Conservation (phyloP, 2,113 vertebrate species). For the Bubo blakistoni region DNA sequence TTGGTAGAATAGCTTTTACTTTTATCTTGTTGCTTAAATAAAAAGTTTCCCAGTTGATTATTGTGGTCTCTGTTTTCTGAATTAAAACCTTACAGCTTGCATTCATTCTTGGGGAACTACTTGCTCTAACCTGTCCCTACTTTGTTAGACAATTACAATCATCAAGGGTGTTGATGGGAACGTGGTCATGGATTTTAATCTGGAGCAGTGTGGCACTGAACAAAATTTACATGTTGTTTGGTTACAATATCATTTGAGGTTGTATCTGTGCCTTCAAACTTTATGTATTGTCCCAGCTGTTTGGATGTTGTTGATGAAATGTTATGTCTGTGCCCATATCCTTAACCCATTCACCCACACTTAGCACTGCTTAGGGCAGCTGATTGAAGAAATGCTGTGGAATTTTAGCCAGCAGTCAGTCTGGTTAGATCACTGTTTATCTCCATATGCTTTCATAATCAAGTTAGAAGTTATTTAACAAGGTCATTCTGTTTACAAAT, state of each 20-base stretch:
- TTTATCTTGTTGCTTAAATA: constrained; percentile 16
- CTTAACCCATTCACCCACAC: not conserved
- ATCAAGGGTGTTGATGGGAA: not conserved
- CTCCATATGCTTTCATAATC: not conserved
- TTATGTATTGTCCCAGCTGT: not conserved
- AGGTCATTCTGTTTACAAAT: not conserved
- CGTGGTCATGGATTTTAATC: not conserved
- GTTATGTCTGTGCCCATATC: not conserved
- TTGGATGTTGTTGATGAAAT: not conserved
- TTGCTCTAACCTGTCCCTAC: not conserved
- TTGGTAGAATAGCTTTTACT: not conserved
- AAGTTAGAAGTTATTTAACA: not conserved
- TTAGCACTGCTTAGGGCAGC: not conserved
- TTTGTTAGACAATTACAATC: not conserved
- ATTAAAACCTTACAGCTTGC: not conserved
- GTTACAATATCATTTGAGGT: not conserved
- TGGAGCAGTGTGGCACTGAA: not conserved
- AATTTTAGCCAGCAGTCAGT: not conserved
- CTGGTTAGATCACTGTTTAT: not conserved
- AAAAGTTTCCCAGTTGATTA: not conserved
- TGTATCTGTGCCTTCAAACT: not conserved
- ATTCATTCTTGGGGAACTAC: not conserved
- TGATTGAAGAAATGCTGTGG: not conserved
- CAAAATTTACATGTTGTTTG: fast-evolving
- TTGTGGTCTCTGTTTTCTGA: not conserved